phyloP scores from a whole-genome alignment of 2,888 invertebrate species.

The Omphaloscelis lunosa region DNA sequence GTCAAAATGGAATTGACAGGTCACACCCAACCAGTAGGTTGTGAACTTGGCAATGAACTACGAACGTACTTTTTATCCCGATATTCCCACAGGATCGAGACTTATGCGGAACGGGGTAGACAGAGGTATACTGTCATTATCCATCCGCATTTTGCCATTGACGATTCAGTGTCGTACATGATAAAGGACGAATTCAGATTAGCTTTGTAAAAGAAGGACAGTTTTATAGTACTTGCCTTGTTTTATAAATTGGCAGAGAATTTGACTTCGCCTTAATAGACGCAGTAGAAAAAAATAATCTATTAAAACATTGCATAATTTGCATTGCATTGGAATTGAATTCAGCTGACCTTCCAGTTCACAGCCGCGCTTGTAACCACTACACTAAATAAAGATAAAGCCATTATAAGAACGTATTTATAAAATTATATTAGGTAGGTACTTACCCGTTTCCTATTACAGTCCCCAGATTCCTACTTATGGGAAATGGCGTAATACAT shows the following conservation, averaged over 20 bases:
- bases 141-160: neutral
- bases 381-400: neutral
- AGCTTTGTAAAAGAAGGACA: neutral
- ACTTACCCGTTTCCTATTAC: no score
- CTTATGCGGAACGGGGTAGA: no score
- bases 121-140: no score
- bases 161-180: neutral
- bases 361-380: no score
- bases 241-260: neutral
- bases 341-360: neutral
- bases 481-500: no score
- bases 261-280: neutral
- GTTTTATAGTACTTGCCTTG: no score
- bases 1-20: neutral
- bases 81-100: no score
- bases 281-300: neutral
- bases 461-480: no score
- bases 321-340: neutral
- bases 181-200: neutral
- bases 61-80: neutral
- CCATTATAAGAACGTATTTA: no score
- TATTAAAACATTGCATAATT: neutral
- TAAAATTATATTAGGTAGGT: no score
- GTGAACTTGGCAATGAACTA: slow-evolving; percentile 27
- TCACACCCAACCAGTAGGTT: neutral